Evolutionary conservation across 2,113 vertebrate genomes (phyloP).

Genomic region (cat (Felis catus)): DNA sequence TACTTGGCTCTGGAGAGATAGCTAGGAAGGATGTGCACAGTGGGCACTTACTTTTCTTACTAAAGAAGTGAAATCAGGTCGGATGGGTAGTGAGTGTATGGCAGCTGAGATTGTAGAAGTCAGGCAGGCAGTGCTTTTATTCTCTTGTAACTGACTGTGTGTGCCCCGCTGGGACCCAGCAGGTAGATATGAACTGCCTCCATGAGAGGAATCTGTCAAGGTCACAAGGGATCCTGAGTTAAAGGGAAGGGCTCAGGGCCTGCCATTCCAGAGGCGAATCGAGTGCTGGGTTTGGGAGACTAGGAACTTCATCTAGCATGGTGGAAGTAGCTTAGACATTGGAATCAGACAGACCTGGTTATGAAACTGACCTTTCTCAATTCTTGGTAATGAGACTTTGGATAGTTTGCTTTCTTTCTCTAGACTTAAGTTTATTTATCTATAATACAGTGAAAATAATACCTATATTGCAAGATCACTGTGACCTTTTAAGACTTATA

Average conservation of each 20-base stretch:
- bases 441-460: not conserved
- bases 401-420: not conserved
- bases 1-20: not conserved
- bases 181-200: not conserved
- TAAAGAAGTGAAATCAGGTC: not conserved
- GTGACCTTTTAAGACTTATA: not conserved
- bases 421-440: not conserved
- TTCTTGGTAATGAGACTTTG: not conserved
- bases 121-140: not conserved
- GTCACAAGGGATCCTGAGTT: not conserved
- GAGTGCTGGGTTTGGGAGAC: not conserved
- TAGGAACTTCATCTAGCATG: not conserved
- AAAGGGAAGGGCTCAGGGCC: not conserved
- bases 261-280: not conserved
- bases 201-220: not conserved
- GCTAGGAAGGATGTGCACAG: not conserved
- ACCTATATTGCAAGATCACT: not conserved
- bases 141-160: not conserved
- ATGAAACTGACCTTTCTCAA: not conserved
- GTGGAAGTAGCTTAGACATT: not conserved
- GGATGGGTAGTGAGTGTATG: not conserved
- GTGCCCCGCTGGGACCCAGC: not conserved
- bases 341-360: not conserved
- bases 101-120: constrained; percentile 20
- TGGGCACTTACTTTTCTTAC: not conserved